Evolutionary conservation across 1,140 invertebrate genomes (phyloP).

Genomic region (Aphaenogaster ashmeadi): DNA sequence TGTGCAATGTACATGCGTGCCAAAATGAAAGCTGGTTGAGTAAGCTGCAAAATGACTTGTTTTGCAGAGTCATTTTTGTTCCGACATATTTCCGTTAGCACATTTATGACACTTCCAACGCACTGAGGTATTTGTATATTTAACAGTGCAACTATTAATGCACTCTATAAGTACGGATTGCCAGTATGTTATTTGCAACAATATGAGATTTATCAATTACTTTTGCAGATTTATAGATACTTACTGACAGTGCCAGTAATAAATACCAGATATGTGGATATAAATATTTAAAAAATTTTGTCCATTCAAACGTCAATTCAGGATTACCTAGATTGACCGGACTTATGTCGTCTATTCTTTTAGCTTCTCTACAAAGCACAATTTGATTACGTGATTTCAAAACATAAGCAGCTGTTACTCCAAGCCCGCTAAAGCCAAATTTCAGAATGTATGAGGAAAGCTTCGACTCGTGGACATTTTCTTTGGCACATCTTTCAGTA

Average conservation of each 20-base stretch:
- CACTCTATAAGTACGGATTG: slow-evolving; percentile 88
- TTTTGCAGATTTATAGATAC: slow-evolving; percentile 66
- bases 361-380: slow-evolving; percentile 54
- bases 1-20: slow-evolving; percentile 91
- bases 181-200: not conserved
- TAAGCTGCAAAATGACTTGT: slow-evolving; percentile 89
- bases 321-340: not conserved
- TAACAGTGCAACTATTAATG: slow-evolving; percentile 92
- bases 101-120: slow-evolving; percentile 93
- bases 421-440: slow-evolving; percentile 67
- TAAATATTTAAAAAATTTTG: slow-evolving; percentile 89
- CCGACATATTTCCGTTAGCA: slow-evolving; percentile 88
- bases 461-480: slow-evolving; percentile 16
- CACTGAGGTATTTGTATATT: slow-evolving; percentile 94
- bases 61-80: slow-evolving; percentile 71
- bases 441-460: slow-evolving; percentile 49
- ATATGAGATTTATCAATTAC: not conserved
- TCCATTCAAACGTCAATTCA: slow-evolving; percentile 87
- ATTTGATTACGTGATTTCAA: slow-evolving; percentile 44
- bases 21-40: slow-evolving; percentile 90
- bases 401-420: slow-evolving; percentile 48
- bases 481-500: slow-evolving; percentile 16
- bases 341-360: slow-evolving; percentile 31
- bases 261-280: slow-evolving; percentile 88
- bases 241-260: slow-evolving; percentile 88